Percentiles rank a stretch among this genome's conserved stretches.
phyloP scores from a whole-genome alignment of 2,113 vertebrate species.

The Ageneiosus marmoratus region DNA sequence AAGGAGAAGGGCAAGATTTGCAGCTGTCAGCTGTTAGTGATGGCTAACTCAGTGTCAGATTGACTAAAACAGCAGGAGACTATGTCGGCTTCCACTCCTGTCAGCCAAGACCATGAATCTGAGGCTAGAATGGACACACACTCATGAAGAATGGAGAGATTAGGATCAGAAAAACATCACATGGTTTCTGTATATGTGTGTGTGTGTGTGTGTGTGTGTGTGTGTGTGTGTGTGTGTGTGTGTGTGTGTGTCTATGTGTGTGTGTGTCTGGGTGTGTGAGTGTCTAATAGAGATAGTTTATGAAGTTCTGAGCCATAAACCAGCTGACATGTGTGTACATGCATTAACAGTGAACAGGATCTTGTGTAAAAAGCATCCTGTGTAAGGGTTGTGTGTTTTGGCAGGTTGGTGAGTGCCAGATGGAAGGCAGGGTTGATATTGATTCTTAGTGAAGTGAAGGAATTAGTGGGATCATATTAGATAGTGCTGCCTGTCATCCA shows the following conservation, averaged over 20 bases:
- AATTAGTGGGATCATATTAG: constrained; percentile 41
- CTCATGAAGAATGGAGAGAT: not conserved
- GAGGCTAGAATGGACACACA: not conserved
- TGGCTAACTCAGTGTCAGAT: too few species aligned
- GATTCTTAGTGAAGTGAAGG: constrained; percentile 44
- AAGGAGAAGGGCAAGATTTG: too few species aligned
- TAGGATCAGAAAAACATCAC: not conserved
- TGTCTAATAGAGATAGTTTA: not conserved
- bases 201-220: too few species aligned
- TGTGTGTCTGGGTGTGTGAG: not conserved
- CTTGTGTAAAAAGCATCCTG: not conserved
- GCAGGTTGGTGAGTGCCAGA: constrained; percentile 31
- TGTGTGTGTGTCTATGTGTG: not conserved
- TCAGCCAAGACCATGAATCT: too few species aligned
- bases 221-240: constrained; percentile 5
- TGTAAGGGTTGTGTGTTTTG: not conserved
- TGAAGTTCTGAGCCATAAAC: not conserved
- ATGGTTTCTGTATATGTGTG: not conserved
- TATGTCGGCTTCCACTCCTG: too few species aligned
- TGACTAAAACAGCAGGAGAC: not conserved
- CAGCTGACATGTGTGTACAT: not conserved
- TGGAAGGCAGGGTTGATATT: constrained; percentile 31
- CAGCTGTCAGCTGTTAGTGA: too few species aligned
- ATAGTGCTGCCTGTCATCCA: constrained; percentile 34
- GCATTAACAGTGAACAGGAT: constrained; percentile 6